Base-by-base conservation (phyloP, 2,113 vertebrate species). In the Girardinichthys multiradiatus region DNA sequence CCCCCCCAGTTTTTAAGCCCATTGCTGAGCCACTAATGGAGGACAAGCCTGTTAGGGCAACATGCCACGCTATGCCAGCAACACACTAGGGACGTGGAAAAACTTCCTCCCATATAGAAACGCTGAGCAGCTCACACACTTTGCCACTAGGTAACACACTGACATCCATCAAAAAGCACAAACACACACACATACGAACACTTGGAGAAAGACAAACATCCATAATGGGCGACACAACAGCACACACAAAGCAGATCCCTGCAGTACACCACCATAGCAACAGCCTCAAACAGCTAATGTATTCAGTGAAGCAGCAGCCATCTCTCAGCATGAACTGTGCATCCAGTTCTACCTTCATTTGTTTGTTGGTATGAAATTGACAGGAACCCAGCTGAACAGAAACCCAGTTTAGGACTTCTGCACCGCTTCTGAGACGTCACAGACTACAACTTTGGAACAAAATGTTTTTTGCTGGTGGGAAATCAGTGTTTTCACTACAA, bases 301-400 rank as follows among this genome's bases (percentile, higher is more conserved):
- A 89, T 82, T 90, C 79, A 86, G 80, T 74, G 90, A 86, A 86
- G 81, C 89, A 87, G 84, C 77, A 80, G 77, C 82, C 79, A 67
- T 84, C 69, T 86, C 89, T 60, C 91, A 82, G 88, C 68, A n/a
- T 84, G 89, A 90, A 82, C 77, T 68, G 45, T 69, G 77, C 65
- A 37, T 87, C 87, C 90, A 88, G 83, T 91, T 91, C 88, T 78
- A 81, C 87, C 90, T 92, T 89, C 85, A 81, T 92, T 90, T 91
- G 89, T 92, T 88, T 88, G 64, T 83, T 64, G 74, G 87, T 87
- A 76, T 63, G 74, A 84, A 82, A 77, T 72, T 66, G 29, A 79
- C 58, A 68, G 70, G 75, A 28, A 81, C 77, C 51, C 88, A 76
- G 77, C 42, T 37, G 78, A 90, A 86, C 57, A 45, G 60, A 35